Evolutionary conservation across 2,113 vertebrate genomes (phyloP).

Genomic region (Ailuropoda melanoleuca): DNA sequence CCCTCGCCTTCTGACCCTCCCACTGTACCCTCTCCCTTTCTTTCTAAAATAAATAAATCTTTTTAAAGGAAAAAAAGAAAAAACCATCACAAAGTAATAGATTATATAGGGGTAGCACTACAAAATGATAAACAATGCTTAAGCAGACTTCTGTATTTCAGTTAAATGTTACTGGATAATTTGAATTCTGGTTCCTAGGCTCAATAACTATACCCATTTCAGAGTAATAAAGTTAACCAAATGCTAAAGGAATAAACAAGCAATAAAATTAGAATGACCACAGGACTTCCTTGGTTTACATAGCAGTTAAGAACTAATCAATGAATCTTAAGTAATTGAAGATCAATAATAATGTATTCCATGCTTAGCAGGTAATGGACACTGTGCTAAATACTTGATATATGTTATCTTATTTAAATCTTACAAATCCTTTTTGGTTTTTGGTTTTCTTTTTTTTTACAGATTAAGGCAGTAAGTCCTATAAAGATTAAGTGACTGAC

Average conservation of each 20-base stretch:
- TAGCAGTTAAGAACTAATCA: neutral
- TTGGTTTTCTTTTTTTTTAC: neutral
- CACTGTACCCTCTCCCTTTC: neutral
- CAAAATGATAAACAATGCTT: neutral
- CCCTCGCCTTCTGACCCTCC: neutral
- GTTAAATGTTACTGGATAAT: neutral
- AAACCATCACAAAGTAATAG: neutral
- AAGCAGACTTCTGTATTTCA: neutral
- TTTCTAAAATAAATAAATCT: neutral
- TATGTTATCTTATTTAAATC: neutral
- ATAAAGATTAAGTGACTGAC: neutral
- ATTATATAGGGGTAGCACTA: accelerated
- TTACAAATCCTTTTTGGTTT: neutral
- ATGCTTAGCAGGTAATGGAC: neutral
- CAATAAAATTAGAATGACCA: neutral
- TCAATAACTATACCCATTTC: neutral
- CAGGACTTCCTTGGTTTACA: neutral
- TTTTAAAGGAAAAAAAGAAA: neutral
- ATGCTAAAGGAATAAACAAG: neutral
- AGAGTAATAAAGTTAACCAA: neutral
- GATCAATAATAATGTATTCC: neutral
- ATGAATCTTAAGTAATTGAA: neutral
- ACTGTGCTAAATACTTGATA: neutral
- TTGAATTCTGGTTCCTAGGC: neutral
- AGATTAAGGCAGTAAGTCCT: neutral